A percentile compares a stretch with the other conserved stretches of the same genome.
Evolutionary conservation across 1,140 invertebrate species (phyloP).

Genomic region (Megalonaias nervosa): DNA sequence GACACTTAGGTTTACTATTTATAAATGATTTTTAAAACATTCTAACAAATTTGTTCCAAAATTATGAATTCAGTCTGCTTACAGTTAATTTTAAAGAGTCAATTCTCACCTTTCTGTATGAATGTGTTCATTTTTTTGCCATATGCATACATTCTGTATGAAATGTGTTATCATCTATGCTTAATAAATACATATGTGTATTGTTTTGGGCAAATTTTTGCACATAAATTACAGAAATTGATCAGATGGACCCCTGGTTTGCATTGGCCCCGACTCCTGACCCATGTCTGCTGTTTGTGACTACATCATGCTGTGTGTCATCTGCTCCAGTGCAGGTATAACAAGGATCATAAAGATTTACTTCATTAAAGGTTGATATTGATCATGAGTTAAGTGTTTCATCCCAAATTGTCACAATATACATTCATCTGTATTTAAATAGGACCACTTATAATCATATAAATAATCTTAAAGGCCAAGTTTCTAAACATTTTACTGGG

Average conservation of each 20-base stretch:
- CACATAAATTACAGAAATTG: slow-evolving; percentile 42
- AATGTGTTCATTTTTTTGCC: no score
- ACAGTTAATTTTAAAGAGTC: no score
- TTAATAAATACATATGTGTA: no score
- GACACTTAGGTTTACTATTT: no score
- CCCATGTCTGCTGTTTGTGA: slow-evolving; percentile 55
- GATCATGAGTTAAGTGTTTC: neutral
- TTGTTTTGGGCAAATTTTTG: neutral
- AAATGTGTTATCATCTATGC: no score
- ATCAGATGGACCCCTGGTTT: slow-evolving; percentile 56
- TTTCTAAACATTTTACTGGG: neutral
- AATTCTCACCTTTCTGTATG: no score
- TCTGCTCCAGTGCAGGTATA: slow-evolving; percentile 64
- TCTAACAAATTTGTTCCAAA: no score
- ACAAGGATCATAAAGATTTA: neutral
- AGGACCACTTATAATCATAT: neutral
- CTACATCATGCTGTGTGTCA: slow-evolving; percentile 54
- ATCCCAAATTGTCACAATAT: no score
- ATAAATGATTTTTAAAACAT: no score
- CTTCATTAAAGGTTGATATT: neutral
- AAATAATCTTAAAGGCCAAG: neutral
- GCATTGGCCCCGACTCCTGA: slow-evolving; percentile 49
- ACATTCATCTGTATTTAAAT: neutral
- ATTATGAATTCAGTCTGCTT: no score
- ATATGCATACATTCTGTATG: no score